A percentile compares a stretch with the other conserved stretches of the same genome.
phyloP scores from a whole-genome alignment of 2,113 vertebrate genomes.

The Canis aureus region DNA sequence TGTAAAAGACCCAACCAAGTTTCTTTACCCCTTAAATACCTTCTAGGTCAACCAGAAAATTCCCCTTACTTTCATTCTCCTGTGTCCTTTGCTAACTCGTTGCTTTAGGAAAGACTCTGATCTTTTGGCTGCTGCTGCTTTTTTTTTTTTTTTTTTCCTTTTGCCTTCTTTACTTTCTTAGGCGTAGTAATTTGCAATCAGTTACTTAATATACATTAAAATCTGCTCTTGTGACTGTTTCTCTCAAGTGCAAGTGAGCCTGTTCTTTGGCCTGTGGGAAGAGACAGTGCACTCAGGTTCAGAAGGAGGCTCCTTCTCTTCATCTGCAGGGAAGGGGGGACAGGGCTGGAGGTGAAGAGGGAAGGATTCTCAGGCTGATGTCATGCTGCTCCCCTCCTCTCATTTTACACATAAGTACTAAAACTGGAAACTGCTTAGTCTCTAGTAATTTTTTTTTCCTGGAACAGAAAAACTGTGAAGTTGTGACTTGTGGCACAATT shows the following conservation, averaged over 20 bases:
- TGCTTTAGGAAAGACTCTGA: neutral
- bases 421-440: neutral
- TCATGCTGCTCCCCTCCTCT: neutral
- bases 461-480: conserved; percentile 56
- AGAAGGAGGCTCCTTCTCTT: neutral
- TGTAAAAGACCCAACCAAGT: neutral
- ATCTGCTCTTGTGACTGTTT: neutral
- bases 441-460: neutral
- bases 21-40: neutral
- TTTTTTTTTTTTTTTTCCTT: neutral
- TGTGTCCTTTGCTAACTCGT: neutral
- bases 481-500: conserved; percentile 53
- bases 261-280: neutral
- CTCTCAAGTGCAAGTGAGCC: neutral
- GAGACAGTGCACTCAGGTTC: neutral
- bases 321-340: too few species aligned
- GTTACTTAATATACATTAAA: neutral
- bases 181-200: neutral
- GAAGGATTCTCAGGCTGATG: neutral
- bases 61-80: neutral
- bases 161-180: neutral
- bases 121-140: neutral
- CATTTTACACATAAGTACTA: neutral
- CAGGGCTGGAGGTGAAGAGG: too few species aligned
- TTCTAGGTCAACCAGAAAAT: conserved; percentile 10